A percentile compares a stretch with the other conserved stretches of the same genome.
These are phyloP conservation scores for Actinia tenebrosa DNA, from an alignment of 64 coral and sea anemone species.

Conservation along the genomic window DNA sequence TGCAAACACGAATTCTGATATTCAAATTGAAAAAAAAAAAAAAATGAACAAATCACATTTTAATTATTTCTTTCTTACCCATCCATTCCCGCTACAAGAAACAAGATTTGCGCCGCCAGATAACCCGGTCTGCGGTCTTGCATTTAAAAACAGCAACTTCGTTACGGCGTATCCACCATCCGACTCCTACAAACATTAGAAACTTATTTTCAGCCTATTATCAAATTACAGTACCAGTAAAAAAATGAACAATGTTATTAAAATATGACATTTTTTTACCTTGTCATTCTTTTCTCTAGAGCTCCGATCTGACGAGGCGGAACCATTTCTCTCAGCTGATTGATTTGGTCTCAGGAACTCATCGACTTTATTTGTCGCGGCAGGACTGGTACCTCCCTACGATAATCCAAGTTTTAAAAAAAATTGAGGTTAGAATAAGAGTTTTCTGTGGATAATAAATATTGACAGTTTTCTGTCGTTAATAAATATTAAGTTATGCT, in stretches of 20 bases:
- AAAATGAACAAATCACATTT: conserved; percentile 3
- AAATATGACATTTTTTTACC: neutral
- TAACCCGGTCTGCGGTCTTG: conserved; percentile 64
- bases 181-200: conserved; percentile 13
- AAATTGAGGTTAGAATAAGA: too few relatives aligned
- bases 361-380: conserved; percentile 1
- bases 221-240: neutral
- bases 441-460: too few relatives aligned
- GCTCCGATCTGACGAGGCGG: conserved; percentile 13
- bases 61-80: conserved; percentile 41
- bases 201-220: neutral
- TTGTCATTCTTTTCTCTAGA: neutral
- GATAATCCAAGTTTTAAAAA: neutral
- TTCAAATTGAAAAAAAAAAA: neutral
- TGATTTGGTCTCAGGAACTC: conserved; percentile 36
- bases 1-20: neutral
- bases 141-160: conserved; percentile 68
- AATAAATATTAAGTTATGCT: too few relatives aligned
- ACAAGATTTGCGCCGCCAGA: conserved; percentile 68
- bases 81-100: conserved; percentile 70
- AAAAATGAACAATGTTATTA: neutral
- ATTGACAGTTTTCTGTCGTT: too few relatives aligned
- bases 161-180: conserved; percentile 72
- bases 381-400: neutral
- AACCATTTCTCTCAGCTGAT: neutral